These are phyloP conservation scores for Drosophila fuyamai DNA, from an alignment of 1,140 invertebrate genomes.

Conservation along the genomic window DNA sequence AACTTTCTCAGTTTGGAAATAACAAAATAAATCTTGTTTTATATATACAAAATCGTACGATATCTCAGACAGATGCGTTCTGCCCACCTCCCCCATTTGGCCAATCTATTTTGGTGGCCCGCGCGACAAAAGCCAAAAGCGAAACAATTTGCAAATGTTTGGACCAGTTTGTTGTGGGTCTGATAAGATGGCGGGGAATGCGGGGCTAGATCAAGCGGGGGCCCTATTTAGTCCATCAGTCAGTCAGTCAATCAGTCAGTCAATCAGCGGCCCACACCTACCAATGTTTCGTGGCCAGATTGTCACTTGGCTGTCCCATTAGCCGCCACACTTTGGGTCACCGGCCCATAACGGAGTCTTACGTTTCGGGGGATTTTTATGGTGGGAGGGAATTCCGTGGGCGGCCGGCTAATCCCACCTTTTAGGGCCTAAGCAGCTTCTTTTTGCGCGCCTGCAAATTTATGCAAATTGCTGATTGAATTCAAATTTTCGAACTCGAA, in stretches of 20 bases:
- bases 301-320: conserved; percentile 78
- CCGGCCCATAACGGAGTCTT: conserved; percentile 62
- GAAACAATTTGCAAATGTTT: conserved; percentile 77
- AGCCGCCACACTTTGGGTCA: conserved; percentile 68
- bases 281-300: conserved; percentile 40
- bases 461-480: conserved; percentile 81
- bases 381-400: conserved; percentile 11
- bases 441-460: conserved; percentile 58
- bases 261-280: conserved; percentile 48
- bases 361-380: background rate
- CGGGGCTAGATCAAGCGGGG: conserved; percentile 31
- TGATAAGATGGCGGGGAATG: conserved; percentile 23
- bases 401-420: conserved; percentile 60
- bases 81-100: conserved; percentile 26
- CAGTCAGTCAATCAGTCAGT: conserved; percentile 35
- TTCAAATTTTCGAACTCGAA: conserved; percentile 64
- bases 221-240: conserved; percentile 23
- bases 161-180: conserved; percentile 43
- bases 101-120: conserved; percentile 71
- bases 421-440: conserved; percentile 61
- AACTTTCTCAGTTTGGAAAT: conserved; percentile 4
- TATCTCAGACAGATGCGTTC: conserved; percentile 60
- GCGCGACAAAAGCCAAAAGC: conserved; percentile 65
- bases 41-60: conserved; percentile 81
- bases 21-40: conserved; percentile 55